Conservation (phyloP, 2,113 vertebrate genomes). For the Salvelinus namaycush region DNA sequence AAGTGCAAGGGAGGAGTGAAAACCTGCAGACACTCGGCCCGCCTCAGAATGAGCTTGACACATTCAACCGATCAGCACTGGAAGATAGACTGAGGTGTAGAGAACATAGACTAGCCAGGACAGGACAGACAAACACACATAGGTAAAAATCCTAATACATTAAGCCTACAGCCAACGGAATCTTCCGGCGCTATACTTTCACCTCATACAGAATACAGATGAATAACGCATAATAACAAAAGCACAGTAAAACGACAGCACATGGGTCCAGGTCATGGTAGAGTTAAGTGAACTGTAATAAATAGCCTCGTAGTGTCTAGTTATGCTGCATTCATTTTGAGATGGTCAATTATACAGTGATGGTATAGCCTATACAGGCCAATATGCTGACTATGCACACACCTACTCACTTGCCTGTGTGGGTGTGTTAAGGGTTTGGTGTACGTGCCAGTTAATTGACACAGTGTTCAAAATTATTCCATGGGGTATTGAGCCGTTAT, state of each 20-base stretch:
- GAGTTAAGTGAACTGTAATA: neutral
- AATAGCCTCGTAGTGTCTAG: neutral
- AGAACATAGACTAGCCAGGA: conserved; percentile 28
- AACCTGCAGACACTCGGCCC: too few species aligned
- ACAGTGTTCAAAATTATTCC: conserved; percentile 35
- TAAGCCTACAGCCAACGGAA: neutral
- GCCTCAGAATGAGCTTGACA: neutral
- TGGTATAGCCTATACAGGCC: neutral
- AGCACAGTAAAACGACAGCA: conserved; percentile 7
- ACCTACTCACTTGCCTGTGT: neutral
- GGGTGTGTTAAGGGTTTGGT: conserved; percentile 6
- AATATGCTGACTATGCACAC: conserved; percentile 15
- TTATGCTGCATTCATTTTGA: neutral
- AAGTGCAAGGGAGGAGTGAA: too few species aligned
- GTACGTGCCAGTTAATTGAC: conserved; percentile 29
- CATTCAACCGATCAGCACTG: neutral
- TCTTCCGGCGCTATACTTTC: neutral
- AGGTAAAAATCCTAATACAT: conserved; percentile 9
- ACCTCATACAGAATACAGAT: neutral
- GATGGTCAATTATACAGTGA: neutral
- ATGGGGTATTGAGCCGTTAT: conserved; percentile 13
- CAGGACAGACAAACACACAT: conserved; percentile 14
- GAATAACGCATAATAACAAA: neutral
- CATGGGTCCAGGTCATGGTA: neutral
- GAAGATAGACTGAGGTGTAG: conserved; percentile 24